Base-by-base conservation (phyloP, 2,888 invertebrate genomes). In the Frankliniella intonsa region DNA sequence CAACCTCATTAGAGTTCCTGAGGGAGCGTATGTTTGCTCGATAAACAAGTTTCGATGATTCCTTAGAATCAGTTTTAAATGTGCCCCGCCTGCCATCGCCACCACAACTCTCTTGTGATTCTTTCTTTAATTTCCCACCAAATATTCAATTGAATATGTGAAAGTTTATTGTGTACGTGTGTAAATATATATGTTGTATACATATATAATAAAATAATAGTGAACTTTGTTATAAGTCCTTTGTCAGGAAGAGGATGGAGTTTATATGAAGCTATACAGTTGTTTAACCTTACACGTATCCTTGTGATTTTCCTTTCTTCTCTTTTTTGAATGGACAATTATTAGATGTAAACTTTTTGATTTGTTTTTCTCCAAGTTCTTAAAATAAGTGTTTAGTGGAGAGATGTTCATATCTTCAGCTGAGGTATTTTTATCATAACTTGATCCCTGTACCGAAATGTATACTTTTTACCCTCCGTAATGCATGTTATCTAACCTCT, bases 201-300 rank as follows among this genome's bases (percentile, higher is more conserved):
- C 69, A 76, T 76, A 76, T 76, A 76, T 76, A 76, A 25, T 76
- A 76, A 76, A 76, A 25, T 76, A 25, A 76, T 25, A 12, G 69
- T 76, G 25, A 76, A 76, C 69, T 76, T 76, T 76, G 69, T 76
- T 76, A 76, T 76, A 76, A 76, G 69, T 76, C 69, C 69, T 76
- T 76, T 8, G 69, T 22, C 69, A 76, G 22, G 9, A 25, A 76
- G 62, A 76, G 69, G 69, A 76, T 25, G 69, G 25, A 12, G 69
- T 76, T 76, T 25, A 76, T 76, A 38, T 3, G 22, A 76, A 76
- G 69, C 69, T 76, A 76, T 76, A 76, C 69, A 76, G 69, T 76
- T 76, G 69, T 76, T 76, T 76, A 76, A 76, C 69, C 25, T 22
- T 76, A 76, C 69, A 76, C 69, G 69, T 76, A 76, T 76, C 69